Percentiles rank a stretch among this genome's conserved stretches.
Evolutionary conservation across 2,113 vertebrate genomes (phyloP).

Genomic region (Ptyas mucosa): DNA sequence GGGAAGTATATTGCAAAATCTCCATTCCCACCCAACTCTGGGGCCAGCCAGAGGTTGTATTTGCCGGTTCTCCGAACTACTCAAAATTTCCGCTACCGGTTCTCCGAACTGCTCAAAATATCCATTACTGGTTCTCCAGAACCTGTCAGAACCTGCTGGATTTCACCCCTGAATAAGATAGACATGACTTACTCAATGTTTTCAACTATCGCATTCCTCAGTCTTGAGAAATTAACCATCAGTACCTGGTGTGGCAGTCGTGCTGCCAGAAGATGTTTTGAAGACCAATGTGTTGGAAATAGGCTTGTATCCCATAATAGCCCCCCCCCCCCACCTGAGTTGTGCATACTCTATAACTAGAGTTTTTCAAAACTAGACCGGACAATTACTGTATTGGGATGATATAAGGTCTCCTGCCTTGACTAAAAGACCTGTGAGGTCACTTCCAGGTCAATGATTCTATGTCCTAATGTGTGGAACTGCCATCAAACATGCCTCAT

Average conservation of each 20-base stretch:
- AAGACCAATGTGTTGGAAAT: neutral
- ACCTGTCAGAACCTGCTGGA: too few species aligned
- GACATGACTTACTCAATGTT: neutral
- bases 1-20: too few species aligned
- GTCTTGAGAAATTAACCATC: neutral
- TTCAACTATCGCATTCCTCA: neutral
- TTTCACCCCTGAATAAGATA: neutral
- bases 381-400: neutral
- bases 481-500: neutral
- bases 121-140: too few species aligned
- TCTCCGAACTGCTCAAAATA: too few species aligned
- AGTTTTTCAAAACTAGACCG: neutral
- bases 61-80: too few species aligned
- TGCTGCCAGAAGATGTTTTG: neutral
- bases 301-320: neutral
- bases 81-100: too few species aligned
- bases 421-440: neutral
- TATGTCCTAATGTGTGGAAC: neutral
- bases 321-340: too few species aligned
- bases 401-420: neutral
- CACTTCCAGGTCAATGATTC: neutral
- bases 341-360: neutral
- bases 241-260: neutral
- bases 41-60: too few species aligned
- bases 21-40: too few species aligned